Evolutionary conservation across 1,140 invertebrate species (phyloP).

Genomic region (Nautilus pompilius): DNA sequence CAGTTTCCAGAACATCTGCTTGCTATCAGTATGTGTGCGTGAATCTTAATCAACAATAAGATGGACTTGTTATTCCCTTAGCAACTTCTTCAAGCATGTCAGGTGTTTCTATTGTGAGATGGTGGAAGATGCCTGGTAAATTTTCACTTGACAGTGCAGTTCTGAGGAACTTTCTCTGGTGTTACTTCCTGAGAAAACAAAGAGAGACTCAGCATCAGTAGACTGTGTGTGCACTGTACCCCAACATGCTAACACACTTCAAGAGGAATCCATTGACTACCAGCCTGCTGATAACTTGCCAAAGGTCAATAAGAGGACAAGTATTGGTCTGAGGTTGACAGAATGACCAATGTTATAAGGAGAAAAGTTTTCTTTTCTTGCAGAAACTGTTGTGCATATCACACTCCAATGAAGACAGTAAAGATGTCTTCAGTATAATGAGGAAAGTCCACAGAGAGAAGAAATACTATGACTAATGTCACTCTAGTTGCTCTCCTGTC

Average conservation of each 20-base stretch:
- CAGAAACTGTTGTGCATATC: too few species aligned
- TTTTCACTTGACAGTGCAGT: slow-evolving; percentile 4
- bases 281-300: too few species aligned
- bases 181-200: neutral
- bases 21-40: slow-evolving; percentile 7
- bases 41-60: neutral
- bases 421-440: neutral
- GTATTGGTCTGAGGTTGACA: neutral
- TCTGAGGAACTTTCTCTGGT: neutral
- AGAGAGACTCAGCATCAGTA: neutral
- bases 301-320: neutral
- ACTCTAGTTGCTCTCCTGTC: too few species aligned
- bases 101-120: neutral
- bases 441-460: slow-evolving; percentile 6
- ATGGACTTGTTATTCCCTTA: neutral
- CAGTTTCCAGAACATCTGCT: slow-evolving; percentile 7
- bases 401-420: too few species aligned
- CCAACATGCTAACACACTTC: too few species aligned
- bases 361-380: neutral
- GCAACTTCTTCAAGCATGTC: slow-evolving; percentile 4
- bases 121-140: slow-evolving; percentile 3
- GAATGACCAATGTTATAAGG: neutral
- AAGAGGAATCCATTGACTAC: too few species aligned
- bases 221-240: neutral
- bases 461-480: too few species aligned